Base-by-base conservation (phyloP, 2,888 invertebrate species). In the Plagiodera versicolora region DNA sequence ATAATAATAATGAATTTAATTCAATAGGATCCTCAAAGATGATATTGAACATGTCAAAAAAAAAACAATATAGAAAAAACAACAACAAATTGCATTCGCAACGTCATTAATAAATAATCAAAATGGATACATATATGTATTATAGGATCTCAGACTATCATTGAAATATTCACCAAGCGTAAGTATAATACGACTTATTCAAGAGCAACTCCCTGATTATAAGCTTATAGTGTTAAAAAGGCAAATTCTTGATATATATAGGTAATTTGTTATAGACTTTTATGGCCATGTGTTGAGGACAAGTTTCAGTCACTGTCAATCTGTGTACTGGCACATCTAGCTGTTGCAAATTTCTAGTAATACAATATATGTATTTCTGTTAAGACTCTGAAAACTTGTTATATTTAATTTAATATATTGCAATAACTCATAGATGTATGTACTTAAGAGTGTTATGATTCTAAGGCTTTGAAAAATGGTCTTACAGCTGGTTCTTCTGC, bases 191-290 rank as follows among this genome's bases (percentile, higher is more conserved):
- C 16, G 47, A 47, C 20, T 47, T 8, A 47, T 47, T 20, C 47
- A 47, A 47, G 47, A 47, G 47, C 20, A 47, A 47, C 47, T 47
- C 5, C 47, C 11, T 47, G 47, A 47, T 47, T 47, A 9, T 19
- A 47, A 19, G 47, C 47, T 47, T 3, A 47, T 47, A 19, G 19
- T 19, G 47, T 47, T 47, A 11, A 18, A 47, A n/a, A 18, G 18
- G 47, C 20, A 47, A 19, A 17, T 47, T 47, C 17, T 47, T 47
- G 17, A 47, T 47, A 5, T 4, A 10, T 19, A 19, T 47, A 19
- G 18, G 47, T 11, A 19, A 5, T 19, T 47, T 47, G 45, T 45
- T 45, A n/a, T 45, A 32, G 46, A 46, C 16, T 46, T 46, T 46
- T 17, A 46, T 46, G 2, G 46, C 46, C 46, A 17, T 46, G 17